Base-by-base conservation (phyloP, 2,113 vertebrate species). In the Macquaria ambigua region DNA sequence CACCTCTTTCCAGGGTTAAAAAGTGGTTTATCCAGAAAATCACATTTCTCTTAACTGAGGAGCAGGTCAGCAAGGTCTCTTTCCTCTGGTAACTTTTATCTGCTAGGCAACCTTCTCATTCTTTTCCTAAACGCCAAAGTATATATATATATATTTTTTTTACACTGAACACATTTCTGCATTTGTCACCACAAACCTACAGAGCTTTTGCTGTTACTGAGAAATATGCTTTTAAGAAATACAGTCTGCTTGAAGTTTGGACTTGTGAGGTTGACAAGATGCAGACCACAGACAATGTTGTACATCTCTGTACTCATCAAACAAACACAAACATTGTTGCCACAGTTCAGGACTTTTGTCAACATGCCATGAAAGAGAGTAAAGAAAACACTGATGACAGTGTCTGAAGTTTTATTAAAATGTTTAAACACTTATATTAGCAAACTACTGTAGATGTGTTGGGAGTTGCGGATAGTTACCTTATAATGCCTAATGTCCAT, bases 11-110 rank as follows among this genome's bases (percentile, higher is more conserved):
- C 5, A 59, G 9, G 9, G n/a, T 52, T 34, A 46, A 25, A 53
- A 85, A 53, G 55, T 14, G n/a, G 31, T 66, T 31, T 39, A 72
- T 72, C 50, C n/a, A 66, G 43, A 75, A 75, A 72, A 66, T 53
- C 58, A 23, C 18, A 69, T 48, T 79, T 70, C 46, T 61, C 59
- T 25, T 28, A 34, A 34, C 25, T 53, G n/a, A 31, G 16, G 23
- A 69, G 55, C 23, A 74, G 46, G 41, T 39, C 25, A 56, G 25
- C 9, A 2, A 25, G 28, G 68, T 55, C 16, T 3, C 41, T 50
- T 64, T 78, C 25, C 68, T 56, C 55, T 74, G 18, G 11, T 31
- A 74, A 75, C 79, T 63, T 78, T 75, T 46, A n/a, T 43, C 10
- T 6, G 6, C 14, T 1, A 15, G 12, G 6, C 48, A 71, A 34